These are phyloP conservation scores for Drosophila tristis DNA, from an alignment of 1,140 invertebrate species.

Conservation along the genomic window DNA sequence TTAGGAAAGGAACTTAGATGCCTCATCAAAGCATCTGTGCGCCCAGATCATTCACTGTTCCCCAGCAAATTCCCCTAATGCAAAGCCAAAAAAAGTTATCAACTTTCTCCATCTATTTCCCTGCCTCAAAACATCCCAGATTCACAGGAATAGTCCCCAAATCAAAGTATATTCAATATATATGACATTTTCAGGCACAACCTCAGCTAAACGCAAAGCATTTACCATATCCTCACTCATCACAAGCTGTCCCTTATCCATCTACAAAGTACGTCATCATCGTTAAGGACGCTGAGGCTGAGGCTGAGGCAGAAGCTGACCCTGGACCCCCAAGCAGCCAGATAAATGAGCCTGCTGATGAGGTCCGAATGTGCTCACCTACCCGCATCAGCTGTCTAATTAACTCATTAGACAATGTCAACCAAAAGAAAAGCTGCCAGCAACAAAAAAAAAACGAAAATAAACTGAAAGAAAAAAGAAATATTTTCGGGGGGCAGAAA, in stretches of 20 bases:
- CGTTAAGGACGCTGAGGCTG: slow-evolving; percentile 40
- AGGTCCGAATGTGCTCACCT: slow-evolving; percentile 45
- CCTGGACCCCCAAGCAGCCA: slow-evolving; percentile 12
- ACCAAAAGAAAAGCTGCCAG: slow-evolving; percentile 16
- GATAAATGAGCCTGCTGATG: slow-evolving; percentile 43
- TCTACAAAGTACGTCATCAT: slow-evolving; percentile 28
- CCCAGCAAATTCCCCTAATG: no score
- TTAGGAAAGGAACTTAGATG: no score
- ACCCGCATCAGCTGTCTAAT: slow-evolving; percentile 69
- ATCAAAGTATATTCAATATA: no score
- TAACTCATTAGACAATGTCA: slow-evolving; percentile 82
- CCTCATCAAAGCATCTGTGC: no score
- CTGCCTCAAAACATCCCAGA: no score
- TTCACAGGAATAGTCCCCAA: no score
- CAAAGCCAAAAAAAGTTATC: no score
- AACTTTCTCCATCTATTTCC: no score
- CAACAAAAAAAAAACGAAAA: slow-evolving; percentile 4
- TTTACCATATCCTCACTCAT: slow-evolving; percentile 31
- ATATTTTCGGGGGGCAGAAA: background rate
- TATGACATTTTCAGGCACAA: no score
- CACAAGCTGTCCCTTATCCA: slow-evolving; percentile 22
- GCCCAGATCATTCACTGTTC: no score
- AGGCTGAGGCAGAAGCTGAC: no score
- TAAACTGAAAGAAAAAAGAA: slow-evolving; percentile 1
- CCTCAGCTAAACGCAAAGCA: slow-evolving; percentile 6